These are phyloP conservation scores for Anabacerthia variegaticeps DNA, from an alignment of 2,797 vertebrate species.

Conservation along the genomic window DNA sequence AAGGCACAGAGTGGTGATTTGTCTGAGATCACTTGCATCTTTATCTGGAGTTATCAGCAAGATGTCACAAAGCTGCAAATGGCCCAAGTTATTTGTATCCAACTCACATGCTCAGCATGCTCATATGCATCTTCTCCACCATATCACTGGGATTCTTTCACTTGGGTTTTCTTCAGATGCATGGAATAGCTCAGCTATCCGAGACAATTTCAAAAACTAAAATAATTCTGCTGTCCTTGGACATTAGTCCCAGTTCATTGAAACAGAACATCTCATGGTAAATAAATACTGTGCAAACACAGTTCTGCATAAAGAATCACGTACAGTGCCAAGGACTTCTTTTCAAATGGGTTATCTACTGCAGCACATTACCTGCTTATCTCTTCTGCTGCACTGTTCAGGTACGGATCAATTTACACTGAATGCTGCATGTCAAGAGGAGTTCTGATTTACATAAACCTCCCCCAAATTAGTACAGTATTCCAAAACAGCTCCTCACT, in stretches of 20 bases:
- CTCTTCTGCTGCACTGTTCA: background rate
- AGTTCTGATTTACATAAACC: conserved; percentile 23
- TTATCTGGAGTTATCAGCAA: background rate
- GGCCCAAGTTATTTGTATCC: background rate
- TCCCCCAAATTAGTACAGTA: conserved; percentile 49
- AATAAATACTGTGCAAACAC: background rate
- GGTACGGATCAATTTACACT: background rate
- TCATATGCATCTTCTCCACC: background rate
- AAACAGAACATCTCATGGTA: background rate
- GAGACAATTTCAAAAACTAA: background rate
- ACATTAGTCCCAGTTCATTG: background rate
- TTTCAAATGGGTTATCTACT: background rate
- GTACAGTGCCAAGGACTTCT: background rate
- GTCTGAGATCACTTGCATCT: background rate
- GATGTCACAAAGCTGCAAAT: background rate
- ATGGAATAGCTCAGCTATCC: background rate
- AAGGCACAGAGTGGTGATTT: background rate
- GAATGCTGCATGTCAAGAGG: background rate
- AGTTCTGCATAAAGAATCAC: background rate
- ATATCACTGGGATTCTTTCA: background rate
- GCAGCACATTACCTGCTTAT: background rate
- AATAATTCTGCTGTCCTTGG: background rate
- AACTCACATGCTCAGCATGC: background rate
- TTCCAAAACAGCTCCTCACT: conserved; percentile 25
- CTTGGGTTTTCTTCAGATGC: background rate